Conservation (phyloP, 1,140 invertebrate species). For the Conus ventricosus region DNA sequence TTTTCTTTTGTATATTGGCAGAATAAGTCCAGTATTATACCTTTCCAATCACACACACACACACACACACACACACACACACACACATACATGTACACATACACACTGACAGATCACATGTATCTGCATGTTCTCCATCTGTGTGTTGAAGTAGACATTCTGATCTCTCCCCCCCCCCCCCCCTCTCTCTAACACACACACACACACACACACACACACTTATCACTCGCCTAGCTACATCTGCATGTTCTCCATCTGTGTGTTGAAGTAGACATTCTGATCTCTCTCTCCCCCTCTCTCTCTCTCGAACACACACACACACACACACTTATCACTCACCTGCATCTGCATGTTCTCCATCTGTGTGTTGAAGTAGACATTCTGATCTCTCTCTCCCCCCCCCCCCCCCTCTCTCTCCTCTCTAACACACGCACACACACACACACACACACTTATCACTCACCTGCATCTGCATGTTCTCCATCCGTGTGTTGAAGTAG, state of each 20-base stretch:
- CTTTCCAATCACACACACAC: too few species aligned
- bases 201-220: too few species aligned
- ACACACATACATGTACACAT: neutral
- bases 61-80: too few species aligned
- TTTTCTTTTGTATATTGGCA: too few species aligned
- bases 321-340: neutral
- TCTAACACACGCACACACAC: too few species aligned
- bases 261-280: slow-evolving; percentile 64
- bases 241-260: slow-evolving; percentile 57
- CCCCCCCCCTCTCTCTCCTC: too few species aligned
- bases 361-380: slow-evolving; percentile 62
- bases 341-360: slow-evolving; percentile 54
- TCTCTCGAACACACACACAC: neutral
- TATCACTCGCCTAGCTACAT: slow-evolving; percentile 2
- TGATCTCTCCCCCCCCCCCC: too few species aligned
- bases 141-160: slow-evolving; percentile 54
- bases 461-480: slow-evolving; percentile 46
- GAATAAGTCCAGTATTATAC: too few species aligned
- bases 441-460: too few species aligned
- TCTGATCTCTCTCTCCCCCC: slow-evolving; percentile 73
- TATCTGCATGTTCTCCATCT: slow-evolving; percentile 52
- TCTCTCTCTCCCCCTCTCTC: too few species aligned
- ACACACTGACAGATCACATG: slow-evolving; percentile 2
- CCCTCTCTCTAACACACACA: too few species aligned
- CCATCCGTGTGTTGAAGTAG: slow-evolving; percentile 62